phyloP scores from a whole-genome alignment of 1,140 invertebrate species.

The Leptonema lineaticorne region DNA sequence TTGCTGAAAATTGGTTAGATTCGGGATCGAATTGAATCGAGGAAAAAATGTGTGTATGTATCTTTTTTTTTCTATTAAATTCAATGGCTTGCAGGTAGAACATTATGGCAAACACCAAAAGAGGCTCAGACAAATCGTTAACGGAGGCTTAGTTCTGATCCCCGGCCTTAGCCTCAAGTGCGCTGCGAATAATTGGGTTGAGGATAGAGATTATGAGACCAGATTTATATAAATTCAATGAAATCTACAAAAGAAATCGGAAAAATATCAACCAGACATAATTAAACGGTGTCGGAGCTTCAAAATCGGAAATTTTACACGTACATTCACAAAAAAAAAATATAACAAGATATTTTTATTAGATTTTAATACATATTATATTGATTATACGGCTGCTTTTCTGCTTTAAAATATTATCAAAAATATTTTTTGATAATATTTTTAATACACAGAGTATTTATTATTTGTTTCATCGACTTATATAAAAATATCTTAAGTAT shows the following conservation, averaged over 20 bases:
- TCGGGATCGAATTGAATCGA: slow-evolving; percentile 1
- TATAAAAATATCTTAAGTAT: too few relatives aligned
- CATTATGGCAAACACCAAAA: slow-evolving; percentile 36
- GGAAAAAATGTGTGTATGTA: slow-evolving; percentile 15
- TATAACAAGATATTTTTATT: too few relatives aligned
- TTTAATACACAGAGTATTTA: too few relatives aligned
- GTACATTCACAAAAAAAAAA: too few relatives aligned
- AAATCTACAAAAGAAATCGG: slow-evolving; percentile 7
- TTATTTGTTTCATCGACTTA: too few relatives aligned
- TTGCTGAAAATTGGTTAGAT: slow-evolving; percentile 9
- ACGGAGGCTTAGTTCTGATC: slow-evolving; percentile 41
- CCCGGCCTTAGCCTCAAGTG: slow-evolving; percentile 37
- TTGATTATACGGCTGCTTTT: too few relatives aligned
- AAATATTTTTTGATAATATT: too few relatives aligned
- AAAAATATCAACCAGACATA: too few relatives aligned
- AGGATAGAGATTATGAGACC: slow-evolving; percentile 39
- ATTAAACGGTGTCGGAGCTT: too few relatives aligned
- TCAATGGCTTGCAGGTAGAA: slow-evolving; percentile 31
- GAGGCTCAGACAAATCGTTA: slow-evolving; percentile 42
- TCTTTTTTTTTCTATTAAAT: slow-evolving; percentile 21
- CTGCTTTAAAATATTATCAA: too few relatives aligned
- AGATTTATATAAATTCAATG: slow-evolving; percentile 35
- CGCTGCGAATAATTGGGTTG: slow-evolving; percentile 41
- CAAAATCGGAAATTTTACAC: too few relatives aligned
- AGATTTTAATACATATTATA: too few relatives aligned